Conservation (phyloP, 2,113 vertebrate species). For the Coptodon rendalli region DNA sequence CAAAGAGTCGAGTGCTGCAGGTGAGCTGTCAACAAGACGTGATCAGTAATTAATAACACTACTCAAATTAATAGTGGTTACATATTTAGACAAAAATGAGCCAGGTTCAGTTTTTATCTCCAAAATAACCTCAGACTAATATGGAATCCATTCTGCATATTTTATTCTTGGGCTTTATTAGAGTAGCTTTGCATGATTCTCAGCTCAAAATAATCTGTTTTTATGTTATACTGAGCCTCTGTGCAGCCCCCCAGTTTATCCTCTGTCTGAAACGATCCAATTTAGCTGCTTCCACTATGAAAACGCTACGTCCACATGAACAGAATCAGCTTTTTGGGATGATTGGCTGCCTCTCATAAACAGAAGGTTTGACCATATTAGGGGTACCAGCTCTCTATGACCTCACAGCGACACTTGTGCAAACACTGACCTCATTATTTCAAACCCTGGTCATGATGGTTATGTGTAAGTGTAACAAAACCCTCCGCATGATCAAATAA, state of each 20-base stretch:
- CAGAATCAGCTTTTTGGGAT: not conserved
- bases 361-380: not conserved
- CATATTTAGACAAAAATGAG: not conserved
- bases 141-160: not conserved
- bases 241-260: not conserved
- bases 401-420: rapidly evolving
- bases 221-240: not conserved
- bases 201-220: not conserved
- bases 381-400: not conserved
- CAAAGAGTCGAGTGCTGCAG: not conserved
- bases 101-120: not conserved
- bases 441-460: rapidly evolving
- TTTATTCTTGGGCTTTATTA: not conserved
- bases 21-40: not conserved
- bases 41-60: not conserved
- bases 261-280: not conserved
- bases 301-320: not conserved
- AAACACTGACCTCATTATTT: not conserved
- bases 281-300: not conserved
- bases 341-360: not conserved
- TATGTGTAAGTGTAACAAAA: not conserved
- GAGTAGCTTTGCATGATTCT: not conserved
- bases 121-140: not conserved
- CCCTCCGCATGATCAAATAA: not conserved
- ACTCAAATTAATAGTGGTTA: not conserved